These are phyloP conservation scores for Orientallactaga bullata DNA, from an alignment of 2,113 vertebrate genomes.

Conservation along the genomic window DNA sequence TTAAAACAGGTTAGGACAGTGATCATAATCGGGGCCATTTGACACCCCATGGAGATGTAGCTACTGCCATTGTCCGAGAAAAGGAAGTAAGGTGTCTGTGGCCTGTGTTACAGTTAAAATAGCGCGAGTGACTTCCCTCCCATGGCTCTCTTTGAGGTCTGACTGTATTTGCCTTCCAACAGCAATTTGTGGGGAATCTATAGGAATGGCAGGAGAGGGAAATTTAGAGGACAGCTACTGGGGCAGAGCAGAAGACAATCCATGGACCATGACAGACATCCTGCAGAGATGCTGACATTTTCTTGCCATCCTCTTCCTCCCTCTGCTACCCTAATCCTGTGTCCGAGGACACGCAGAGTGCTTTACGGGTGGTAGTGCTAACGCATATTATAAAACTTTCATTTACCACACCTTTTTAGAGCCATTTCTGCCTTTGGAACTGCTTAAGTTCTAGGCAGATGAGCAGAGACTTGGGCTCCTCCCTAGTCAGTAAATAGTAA, in stretches of 20 bases:
- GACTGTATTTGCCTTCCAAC: background rate
- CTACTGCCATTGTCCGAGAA: background rate
- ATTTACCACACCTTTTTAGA: no score
- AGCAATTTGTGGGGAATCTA: background rate
- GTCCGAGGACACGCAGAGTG: background rate
- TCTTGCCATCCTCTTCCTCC: background rate
- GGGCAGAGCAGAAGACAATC: no score
- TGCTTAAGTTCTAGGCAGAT: background rate
- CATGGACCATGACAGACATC: rapidly evolving
- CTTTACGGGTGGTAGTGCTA: background rate
- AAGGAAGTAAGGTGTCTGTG: background rate
- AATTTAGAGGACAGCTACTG: background rate
- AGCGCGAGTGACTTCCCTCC: no score
- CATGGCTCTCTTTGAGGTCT: background rate
- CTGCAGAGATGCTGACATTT: background rate
- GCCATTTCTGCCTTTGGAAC: background rate
- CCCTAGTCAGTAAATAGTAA: background rate
- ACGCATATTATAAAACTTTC: background rate
- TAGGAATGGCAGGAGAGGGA: background rate
- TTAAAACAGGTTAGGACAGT: background rate
- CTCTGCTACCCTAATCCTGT: background rate
- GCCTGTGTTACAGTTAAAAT: background rate
- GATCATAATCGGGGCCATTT: background rate
- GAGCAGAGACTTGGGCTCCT: background rate
- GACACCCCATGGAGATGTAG: no score